Conservation (phyloP, 2,113 vertebrate species). For the Xenopus borealis region DNA sequence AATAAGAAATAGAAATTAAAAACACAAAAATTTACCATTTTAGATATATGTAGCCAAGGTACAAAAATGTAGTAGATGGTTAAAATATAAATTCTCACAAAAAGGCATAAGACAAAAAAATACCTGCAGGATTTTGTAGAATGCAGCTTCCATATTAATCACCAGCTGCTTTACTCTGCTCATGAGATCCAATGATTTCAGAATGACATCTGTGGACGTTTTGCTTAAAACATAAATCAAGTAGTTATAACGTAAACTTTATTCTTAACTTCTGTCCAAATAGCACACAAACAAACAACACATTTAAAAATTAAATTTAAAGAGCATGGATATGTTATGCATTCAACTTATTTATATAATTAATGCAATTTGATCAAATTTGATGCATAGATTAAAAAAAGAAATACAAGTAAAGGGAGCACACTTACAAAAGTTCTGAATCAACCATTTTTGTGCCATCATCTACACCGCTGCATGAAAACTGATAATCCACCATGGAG, state of each 20-base stretch:
- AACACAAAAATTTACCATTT: too few species aligned
- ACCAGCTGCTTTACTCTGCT: slow-evolving; percentile 84
- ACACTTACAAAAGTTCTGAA: slow-evolving; percentile 78
- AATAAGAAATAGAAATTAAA: too few species aligned
- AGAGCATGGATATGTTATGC: too few species aligned
- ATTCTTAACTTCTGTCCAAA: neutral
- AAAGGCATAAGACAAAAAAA: too few species aligned
- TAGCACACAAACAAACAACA: too few species aligned
- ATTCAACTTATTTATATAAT: too few species aligned
- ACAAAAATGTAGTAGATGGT: too few species aligned
- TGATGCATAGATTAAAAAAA: too few species aligned
- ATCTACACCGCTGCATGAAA: slow-evolving; percentile 75
- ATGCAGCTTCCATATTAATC: slow-evolving; percentile 88
- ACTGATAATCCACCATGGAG: slow-evolving; percentile 77
- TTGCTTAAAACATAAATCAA: slow-evolving; percentile 64
- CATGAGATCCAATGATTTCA: slow-evolving; percentile 90
- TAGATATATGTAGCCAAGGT: too few species aligned
- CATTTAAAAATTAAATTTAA: too few species aligned
- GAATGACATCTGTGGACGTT: slow-evolving; percentile 78
- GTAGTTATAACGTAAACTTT: neutral
- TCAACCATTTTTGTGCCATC: slow-evolving; percentile 62
- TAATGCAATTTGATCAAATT: too few species aligned
- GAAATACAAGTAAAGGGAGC: neutral
- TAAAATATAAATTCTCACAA: too few species aligned
- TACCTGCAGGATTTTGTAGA: slow-evolving; percentile 93